A percentile compares a stretch with the other conserved stretches of the same genome.
These are phyloP conservation scores for Etheostoma perlongum DNA, from an alignment of 2,797 vertebrate species.

Conservation along the genomic window DNA sequence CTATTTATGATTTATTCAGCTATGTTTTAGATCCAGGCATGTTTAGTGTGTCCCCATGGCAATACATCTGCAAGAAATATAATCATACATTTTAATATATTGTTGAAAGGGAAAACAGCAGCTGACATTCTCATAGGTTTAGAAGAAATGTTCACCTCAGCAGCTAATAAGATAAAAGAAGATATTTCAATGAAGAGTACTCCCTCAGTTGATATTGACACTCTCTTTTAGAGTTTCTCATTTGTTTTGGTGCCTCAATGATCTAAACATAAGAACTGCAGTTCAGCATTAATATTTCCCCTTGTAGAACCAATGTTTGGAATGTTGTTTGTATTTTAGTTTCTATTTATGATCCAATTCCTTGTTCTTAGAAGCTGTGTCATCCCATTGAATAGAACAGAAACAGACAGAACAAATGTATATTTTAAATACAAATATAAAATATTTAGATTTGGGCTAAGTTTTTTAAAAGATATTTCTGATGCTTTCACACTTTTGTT, in stretches of 20 bases:
- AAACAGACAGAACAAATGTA: no score
- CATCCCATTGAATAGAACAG: no score
- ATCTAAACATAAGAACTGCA: constrained; percentile 30
- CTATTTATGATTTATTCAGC: constrained; percentile 10
- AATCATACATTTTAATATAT: neutral
- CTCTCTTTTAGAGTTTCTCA: constrained; percentile 8
- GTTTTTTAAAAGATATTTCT: no score
- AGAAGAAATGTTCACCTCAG: neutral
- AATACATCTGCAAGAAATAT: constrained; percentile 1
- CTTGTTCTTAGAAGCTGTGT: constrained; percentile 11
- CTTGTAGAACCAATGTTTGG: neutral
- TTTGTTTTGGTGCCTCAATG: constrained; percentile 34
- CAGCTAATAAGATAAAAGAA: constrained; percentile 17
- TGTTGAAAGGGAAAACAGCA: constrained; percentile 5
- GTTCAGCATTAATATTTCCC: constrained; percentile 26
- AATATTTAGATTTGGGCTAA: no score
- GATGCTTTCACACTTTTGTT: neutral
- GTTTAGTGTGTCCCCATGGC: neutral
- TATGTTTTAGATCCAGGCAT: neutral
- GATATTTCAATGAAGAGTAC: neutral
- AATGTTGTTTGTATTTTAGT: constrained; percentile 13
- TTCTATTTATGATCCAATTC: constrained; percentile 25
- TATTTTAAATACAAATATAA: no score
- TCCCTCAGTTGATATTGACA: constrained; percentile 9
- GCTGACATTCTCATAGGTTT: neutral